These are phyloP conservation scores for Agapornis roseicollis DNA, from an alignment of 2,113 vertebrate species.

Conservation along the genomic window DNA sequence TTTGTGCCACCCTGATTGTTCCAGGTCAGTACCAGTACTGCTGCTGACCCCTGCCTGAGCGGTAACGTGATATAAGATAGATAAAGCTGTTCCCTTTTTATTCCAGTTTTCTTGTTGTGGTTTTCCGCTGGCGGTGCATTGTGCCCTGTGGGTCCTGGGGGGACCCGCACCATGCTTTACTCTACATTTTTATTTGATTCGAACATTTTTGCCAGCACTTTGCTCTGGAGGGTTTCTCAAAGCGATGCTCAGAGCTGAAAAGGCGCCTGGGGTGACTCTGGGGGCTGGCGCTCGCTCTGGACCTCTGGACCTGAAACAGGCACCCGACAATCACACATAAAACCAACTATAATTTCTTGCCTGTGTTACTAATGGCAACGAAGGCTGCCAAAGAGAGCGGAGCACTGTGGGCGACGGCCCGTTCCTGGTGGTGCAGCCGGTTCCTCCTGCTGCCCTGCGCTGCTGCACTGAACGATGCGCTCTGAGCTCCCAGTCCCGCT, in stretches of 20 bases:
- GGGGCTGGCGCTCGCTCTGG: fast-evolving
- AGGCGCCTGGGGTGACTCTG: neutral
- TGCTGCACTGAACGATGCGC: neutral
- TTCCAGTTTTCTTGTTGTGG: neutral
- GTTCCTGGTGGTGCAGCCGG: neutral
- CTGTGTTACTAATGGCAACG: constrained; percentile 26
- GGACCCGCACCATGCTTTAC: fast-evolving
- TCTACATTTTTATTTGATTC: neutral
- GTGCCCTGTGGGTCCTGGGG: neutral
- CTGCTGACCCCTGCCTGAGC: neutral
- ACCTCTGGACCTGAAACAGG: neutral
- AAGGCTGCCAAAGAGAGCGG: neutral
- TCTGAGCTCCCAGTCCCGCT: fast-evolving
- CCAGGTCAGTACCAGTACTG: neutral
- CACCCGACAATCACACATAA: neutral
- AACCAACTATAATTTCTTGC: constrained; percentile 16
- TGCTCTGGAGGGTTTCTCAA: neutral
- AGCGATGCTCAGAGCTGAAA: fast-evolving
- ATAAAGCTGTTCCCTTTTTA: neutral
- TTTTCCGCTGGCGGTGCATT: neutral
- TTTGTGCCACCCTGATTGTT: neutral
- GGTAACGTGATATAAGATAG: neutral
- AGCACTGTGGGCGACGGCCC: neutral
- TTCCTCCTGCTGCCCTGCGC: neutral
- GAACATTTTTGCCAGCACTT: neutral